These are phyloP conservation scores for Rhamnusium bicolor DNA, from an alignment of 2,888 invertebrate genomes.

Conservation along the genomic window DNA sequence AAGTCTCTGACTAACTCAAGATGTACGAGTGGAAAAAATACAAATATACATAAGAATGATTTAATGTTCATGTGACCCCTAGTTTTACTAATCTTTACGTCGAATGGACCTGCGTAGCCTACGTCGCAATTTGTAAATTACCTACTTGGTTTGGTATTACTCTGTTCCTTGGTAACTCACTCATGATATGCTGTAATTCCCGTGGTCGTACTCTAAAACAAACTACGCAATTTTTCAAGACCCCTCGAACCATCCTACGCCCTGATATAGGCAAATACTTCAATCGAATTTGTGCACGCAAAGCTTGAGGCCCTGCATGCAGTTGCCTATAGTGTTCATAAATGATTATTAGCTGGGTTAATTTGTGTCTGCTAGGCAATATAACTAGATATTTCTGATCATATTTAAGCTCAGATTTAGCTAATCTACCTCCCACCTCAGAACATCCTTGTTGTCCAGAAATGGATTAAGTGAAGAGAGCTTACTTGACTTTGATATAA, in stretches of 20 bases:
- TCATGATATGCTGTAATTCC: background rate
- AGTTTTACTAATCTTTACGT: background rate
- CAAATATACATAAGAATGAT: background rate
- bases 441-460: background rate
- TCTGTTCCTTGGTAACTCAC: background rate
- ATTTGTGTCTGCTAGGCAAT: background rate
- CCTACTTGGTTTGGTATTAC: background rate
- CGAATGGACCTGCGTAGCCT: background rate
- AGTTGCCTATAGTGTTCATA: background rate
- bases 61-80: background rate
- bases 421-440: background rate
- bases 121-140: background rate
- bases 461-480: too few species aligned
- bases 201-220: background rate
- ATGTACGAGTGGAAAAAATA: background rate
- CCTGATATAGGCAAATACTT: background rate
- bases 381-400: too few species aligned
- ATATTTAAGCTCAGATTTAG: too few species aligned
- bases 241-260: background rate
- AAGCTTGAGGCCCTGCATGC: background rate
- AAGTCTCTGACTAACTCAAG: background rate
- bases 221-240: background rate
- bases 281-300: background rate
- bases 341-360: background rate
- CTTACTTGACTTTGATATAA: too few species aligned